phyloP scores from a whole-genome alignment of 2,797 vertebrate species.

The Amblyopsis hoosieri region DNA sequence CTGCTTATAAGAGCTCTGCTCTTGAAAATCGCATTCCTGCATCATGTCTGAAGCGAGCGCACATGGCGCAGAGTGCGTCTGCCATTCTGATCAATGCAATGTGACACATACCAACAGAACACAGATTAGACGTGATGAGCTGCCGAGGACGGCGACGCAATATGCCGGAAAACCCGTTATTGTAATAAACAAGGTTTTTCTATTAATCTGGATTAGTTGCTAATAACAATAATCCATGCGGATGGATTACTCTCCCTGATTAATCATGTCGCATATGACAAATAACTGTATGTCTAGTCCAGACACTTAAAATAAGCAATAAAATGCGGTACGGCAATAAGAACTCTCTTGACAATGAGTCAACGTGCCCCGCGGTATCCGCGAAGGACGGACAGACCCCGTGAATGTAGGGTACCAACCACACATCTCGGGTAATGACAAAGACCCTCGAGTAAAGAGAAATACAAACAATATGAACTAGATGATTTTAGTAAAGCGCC shows the following conservation, averaged over 20 bases:
- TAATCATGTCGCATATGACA: slow-evolving; percentile 14
- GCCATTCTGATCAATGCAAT: not conserved
- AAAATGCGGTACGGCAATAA: too few species aligned
- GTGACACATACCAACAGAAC: not conserved
- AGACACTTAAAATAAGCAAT: too few species aligned
- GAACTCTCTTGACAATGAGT: too few species aligned
- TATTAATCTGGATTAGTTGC: slow-evolving; percentile 45
- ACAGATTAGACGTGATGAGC: slow-evolving; percentile 10
- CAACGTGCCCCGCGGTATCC: too few species aligned
- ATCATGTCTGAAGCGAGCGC: not conserved
- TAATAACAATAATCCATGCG: slow-evolving; percentile 15
- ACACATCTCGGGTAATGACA: too few species aligned
- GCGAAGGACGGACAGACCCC: too few species aligned
- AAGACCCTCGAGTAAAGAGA: too few species aligned
- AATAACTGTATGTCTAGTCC: slow-evolving; percentile 25
- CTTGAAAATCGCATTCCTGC: not conserved
- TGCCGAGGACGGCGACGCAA: not conserved
- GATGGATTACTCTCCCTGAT: slow-evolving; percentile 38
- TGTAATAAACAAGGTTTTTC: slow-evolving; percentile 20
- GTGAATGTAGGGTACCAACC: too few species aligned
- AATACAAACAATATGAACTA: too few species aligned
- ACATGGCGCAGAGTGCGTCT: not conserved
- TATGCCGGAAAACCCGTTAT: slow-evolving; percentile 32
- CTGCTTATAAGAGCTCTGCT: too few species aligned
- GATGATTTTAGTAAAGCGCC: too few species aligned